Base-by-base conservation (phyloP, 2,888 invertebrate genomes). In the Eupsilia transversa region DNA sequence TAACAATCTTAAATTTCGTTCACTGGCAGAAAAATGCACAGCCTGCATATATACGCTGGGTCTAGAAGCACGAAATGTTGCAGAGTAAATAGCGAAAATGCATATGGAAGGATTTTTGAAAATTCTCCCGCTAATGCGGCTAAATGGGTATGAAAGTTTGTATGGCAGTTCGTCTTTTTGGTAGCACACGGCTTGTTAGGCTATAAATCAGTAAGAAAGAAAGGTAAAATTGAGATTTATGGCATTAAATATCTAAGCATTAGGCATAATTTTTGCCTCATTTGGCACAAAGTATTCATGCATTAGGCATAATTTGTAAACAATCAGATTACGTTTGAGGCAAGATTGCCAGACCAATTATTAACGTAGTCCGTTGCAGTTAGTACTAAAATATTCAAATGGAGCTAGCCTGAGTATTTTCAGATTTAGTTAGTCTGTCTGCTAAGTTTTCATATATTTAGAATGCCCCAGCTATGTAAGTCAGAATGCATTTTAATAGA, bases 361-460 rank as follows among this genome's bases (percentile, higher is more conserved):
- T 79, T 83, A 43, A 65, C 35, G 33, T 43, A 72, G 33, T 23
- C 54, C 12, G 60, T 30, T 66, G 56, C 65, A 66, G 43, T 72
- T 46, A 6, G 30, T 14, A 20, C 60, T 84, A 52, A 57, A 84
- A 43, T 84, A 79, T 84, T 79, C 80, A 84, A 56, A 33, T 9
- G 43, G 3, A 60, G 43, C 27, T 43, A 49, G 35, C 52, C 80
- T 66, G 54, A 83, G 65, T 79, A 56, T 79, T 83, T 72, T 60
- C 65, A 49, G 60, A 83, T 72, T 83, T 38, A 79, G 84, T 83
- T 57, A n/a, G 49, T 2, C 43, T 27, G 70, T 46, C 49, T 69
- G 14, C 9, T 56, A 35, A 60, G 14, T 43, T 52, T 33, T 60
- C 52, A 60, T 54, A 10, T 35, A 23, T 38, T 52, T 27, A 41